Conservation (phyloP, 2,797 vertebrate species). For the Coendou prehensilis region DNA sequence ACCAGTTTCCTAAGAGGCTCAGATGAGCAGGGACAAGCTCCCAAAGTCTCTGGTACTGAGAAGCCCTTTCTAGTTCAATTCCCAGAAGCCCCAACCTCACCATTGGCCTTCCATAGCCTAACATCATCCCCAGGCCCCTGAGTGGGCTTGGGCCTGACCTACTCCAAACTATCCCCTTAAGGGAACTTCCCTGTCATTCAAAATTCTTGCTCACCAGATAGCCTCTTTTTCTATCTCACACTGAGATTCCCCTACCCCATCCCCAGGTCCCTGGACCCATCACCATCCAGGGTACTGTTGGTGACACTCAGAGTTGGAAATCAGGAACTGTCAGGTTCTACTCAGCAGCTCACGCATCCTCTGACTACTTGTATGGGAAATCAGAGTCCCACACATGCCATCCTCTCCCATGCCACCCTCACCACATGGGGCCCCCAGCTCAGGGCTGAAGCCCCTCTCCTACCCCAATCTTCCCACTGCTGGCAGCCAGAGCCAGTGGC, state of each 20-base stretch:
- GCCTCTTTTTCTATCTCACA: neutral
- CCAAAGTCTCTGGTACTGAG: neutral
- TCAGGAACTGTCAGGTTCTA: neutral
- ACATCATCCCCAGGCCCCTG: neutral
- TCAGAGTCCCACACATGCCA: neutral
- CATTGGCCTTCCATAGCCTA: neutral
- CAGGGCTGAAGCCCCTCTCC: slow-evolving; percentile 32
- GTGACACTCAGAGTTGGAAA: neutral
- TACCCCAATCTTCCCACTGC: slow-evolving; percentile 96
- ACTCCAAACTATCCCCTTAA: neutral
- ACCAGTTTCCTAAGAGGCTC: neutral
- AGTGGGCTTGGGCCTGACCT: neutral
- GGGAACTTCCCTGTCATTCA: neutral
- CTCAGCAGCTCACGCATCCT: neutral
- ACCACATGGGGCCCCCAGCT: neutral
- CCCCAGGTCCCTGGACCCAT: neutral
- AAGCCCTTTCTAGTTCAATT: neutral
- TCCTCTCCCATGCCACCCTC: neutral
- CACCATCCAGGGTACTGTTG: accelerated
- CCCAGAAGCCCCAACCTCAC: neutral
- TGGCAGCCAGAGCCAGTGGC: slow-evolving; percentile 95
- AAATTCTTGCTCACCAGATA: neutral
- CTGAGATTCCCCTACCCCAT: neutral
- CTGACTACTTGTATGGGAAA: neutral
- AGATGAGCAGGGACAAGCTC: neutral